Conservation (phyloP, 2,797 vertebrate species). For the Micromesistius poutassou region DNA sequence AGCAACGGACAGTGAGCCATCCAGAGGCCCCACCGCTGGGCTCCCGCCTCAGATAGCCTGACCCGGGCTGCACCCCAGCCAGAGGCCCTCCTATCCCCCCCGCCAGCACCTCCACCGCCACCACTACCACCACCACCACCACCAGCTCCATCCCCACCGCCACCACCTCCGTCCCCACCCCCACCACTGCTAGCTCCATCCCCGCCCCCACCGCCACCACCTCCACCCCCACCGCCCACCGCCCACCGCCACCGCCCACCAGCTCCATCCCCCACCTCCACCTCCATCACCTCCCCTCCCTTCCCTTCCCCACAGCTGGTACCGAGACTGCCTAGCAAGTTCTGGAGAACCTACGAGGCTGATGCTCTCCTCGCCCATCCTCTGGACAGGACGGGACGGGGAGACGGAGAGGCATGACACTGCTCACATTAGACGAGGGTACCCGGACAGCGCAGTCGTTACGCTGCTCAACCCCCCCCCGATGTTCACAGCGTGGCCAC, state of each 20-base stretch:
- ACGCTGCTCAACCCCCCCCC: neutral
- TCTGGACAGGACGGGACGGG: no score
- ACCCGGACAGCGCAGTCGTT: neutral
- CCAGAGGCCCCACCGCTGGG: constrained; percentile 67
- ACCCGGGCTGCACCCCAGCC: constrained; percentile 67
- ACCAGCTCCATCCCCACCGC: neutral
- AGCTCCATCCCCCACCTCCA: constrained; percentile 27
- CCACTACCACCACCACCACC: neutral
- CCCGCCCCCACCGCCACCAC: constrained; percentile 14
- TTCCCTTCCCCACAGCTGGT: constrained; percentile 44
- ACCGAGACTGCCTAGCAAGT: constrained; percentile 64
- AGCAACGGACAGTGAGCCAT: constrained; percentile 78
- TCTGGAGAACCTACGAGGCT: constrained; percentile 49
- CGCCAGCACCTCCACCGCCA: constrained; percentile 40
- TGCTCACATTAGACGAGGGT: neutral
- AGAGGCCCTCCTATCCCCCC: constrained; percentile 53
- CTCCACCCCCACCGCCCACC: constrained; percentile 45
- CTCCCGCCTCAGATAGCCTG: constrained; percentile 75
- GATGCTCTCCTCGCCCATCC: neutral
- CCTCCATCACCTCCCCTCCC: constrained; percentile 2
- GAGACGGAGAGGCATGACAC: neutral
- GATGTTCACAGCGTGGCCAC: neutral
- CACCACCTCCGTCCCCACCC: constrained; percentile 31
- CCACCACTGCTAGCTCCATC: constrained; percentile 21
- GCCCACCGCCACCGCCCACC: constrained; percentile 35